These are phyloP conservation scores for Xestobium rufovillosum DNA, from an alignment of 2,888 invertebrate genomes.

Conservation along the genomic window DNA sequence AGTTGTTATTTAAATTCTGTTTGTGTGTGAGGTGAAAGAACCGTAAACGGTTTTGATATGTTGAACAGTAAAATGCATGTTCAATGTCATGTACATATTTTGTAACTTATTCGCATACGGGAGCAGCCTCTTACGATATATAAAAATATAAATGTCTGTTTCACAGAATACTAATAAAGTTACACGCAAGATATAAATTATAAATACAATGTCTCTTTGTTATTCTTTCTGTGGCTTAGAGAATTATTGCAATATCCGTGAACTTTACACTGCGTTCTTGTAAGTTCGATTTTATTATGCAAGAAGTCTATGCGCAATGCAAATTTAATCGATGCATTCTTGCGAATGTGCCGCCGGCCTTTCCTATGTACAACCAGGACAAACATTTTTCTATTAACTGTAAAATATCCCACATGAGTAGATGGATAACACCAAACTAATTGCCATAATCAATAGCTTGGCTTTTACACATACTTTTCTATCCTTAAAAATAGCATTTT, in stretches of 20 bases:
- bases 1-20: conserved; percentile 33
- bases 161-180: not conserved
- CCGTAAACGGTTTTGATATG: conserved; percentile 33
- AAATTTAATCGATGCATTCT: conserved; percentile 26
- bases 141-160: not conserved
- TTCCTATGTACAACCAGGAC: no score
- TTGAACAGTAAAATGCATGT: conserved; percentile 33
- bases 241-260: not conserved
- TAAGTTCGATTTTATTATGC: conserved; percentile 24
- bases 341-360: conserved; percentile 23
- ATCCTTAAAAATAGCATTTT: no score
- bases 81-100: conserved; percentile 27
- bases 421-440: no score
- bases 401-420: no score
- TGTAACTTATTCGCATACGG: conserved; percentile 13
- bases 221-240: not conserved
- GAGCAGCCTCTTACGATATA: not conserved
- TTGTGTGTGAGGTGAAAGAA: conserved; percentile 33
- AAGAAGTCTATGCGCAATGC: conserved; percentile 23
- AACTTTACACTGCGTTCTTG: conserved; percentile 3
- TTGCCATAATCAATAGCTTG: no score
- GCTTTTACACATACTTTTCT: no score
- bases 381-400: no score
- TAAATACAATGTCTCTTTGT: conserved; percentile 1
- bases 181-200: not conserved